These are phyloP conservation scores for Marmota monax DNA, from an alignment of 2,113 vertebrate genomes.

Conservation along the genomic window DNA sequence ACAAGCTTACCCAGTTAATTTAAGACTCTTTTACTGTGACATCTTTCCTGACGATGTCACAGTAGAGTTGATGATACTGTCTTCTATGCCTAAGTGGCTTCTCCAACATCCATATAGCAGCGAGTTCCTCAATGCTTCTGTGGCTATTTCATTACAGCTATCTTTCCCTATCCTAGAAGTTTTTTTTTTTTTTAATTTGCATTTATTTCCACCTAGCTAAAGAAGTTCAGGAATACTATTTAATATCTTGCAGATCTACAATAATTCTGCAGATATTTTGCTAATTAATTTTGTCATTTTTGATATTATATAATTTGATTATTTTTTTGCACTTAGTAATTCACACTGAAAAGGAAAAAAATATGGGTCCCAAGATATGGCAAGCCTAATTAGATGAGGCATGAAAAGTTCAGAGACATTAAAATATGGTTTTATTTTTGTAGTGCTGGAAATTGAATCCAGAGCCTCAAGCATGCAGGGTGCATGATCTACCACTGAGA, in stretches of 20 bases:
- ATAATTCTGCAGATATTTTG: background rate
- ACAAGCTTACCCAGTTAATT: background rate
- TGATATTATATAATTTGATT: background rate
- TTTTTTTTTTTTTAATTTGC: background rate
- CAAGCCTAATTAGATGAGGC: background rate
- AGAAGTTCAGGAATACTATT: background rate
- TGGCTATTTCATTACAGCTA: background rate
- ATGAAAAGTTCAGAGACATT: background rate
- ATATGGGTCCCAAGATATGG: background rate
- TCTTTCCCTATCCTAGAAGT: background rate
- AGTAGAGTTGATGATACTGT: background rate
- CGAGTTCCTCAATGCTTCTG: background rate
- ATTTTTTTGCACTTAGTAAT: background rate
- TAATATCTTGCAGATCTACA: background rate
- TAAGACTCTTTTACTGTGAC: background rate
- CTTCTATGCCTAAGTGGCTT: background rate
- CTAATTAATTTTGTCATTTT: background rate
- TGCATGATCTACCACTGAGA: background rate
- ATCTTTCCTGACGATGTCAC: background rate
- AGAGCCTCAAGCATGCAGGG: background rate
- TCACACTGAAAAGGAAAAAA: background rate
- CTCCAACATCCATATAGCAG: background rate
- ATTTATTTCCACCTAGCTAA: background rate
- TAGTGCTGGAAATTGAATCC: background rate
- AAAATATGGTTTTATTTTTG: background rate